Evolutionary conservation across 2,888 invertebrate genomes (phyloP).

Genomic region (Lasioglossum morio): DNA sequence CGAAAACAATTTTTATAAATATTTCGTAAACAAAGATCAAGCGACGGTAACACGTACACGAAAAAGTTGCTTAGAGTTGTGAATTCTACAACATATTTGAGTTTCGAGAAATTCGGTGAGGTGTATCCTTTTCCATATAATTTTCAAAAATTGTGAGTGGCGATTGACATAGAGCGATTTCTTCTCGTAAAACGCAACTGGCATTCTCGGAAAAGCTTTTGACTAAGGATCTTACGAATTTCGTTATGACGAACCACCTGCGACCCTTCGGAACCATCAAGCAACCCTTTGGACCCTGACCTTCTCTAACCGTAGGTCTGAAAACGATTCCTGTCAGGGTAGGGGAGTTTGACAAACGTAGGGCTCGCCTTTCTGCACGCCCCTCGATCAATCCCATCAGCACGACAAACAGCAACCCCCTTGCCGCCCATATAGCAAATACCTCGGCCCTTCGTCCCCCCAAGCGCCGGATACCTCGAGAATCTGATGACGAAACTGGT

Average conservation of each 20-base stretch:
- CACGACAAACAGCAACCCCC: conserved; percentile 36
- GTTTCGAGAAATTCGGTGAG: too few relatives aligned
- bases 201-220: too few relatives aligned
- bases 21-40: too few relatives aligned
- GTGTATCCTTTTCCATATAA: too few relatives aligned
- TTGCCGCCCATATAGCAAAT: neutral
- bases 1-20: too few relatives aligned
- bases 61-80: too few relatives aligned
- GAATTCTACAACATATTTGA: too few relatives aligned
- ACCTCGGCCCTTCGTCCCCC: conserved; percentile 27
- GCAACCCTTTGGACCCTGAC: conserved; percentile 1
- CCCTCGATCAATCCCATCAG: conserved; percentile 46
- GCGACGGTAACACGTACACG: too few relatives aligned
- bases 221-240: neutral
- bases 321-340: neutral
- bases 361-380: conserved; percentile 9
- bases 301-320: neutral
- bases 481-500: neutral
- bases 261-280: neutral
- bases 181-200: too few relatives aligned
- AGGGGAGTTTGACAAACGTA: neutral
- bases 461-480: neutral
- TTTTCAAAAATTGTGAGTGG: too few relatives aligned
- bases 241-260: neutral
- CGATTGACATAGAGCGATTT: too few relatives aligned